Evolutionary conservation across 2,113 vertebrate genomes (phyloP).

Genomic region (Leptobrachium ailaonicum): DNA sequence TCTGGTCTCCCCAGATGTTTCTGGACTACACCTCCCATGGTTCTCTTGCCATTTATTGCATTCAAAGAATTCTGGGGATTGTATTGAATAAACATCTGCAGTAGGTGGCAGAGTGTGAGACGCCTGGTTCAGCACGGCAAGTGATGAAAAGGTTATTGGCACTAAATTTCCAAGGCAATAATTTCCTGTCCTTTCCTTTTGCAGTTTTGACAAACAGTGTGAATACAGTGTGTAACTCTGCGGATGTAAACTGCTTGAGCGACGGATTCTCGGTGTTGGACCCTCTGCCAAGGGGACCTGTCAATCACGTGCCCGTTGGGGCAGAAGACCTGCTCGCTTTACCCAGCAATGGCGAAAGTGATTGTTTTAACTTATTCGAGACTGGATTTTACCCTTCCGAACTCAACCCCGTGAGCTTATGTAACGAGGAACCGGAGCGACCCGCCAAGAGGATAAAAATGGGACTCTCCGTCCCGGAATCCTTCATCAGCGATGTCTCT

Average conservation of each 20-base stretch:
- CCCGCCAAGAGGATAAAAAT: slow-evolving; percentile 93
- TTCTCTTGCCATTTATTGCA: no score
- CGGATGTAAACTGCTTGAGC: slow-evolving; percentile 84
- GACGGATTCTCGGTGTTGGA: slow-evolving; percentile 85
- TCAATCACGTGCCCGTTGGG: slow-evolving; percentile 81
- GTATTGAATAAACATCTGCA: no score
- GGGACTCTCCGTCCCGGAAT: slow-evolving; percentile 83
- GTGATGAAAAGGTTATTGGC: no score
- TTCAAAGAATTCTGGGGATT: no score
- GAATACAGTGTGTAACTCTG: slow-evolving; percentile 82
- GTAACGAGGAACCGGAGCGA: slow-evolving; percentile 87
- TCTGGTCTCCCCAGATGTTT: no score
- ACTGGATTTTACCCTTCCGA: slow-evolving; percentile 94
- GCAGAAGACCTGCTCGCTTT: slow-evolving; percentile 85
- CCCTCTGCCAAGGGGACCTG: slow-evolving; percentile 79
- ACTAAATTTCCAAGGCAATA: no score
- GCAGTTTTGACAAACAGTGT: slow-evolving; percentile 80
- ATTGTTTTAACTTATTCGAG: slow-evolving; percentile 96
- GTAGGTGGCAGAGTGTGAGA: no score
- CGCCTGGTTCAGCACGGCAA: no score
- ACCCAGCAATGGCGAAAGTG: slow-evolving; percentile 83
- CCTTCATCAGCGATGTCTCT: slow-evolving; percentile 91
- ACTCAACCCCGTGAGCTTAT: slow-evolving; percentile 78
- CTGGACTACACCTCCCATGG: no score
- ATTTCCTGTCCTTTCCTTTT: slow-evolving; percentile 26